Evolutionary conservation across 2,797 vertebrate species (phyloP).

Genomic region (Myotis planiceps): DNA sequence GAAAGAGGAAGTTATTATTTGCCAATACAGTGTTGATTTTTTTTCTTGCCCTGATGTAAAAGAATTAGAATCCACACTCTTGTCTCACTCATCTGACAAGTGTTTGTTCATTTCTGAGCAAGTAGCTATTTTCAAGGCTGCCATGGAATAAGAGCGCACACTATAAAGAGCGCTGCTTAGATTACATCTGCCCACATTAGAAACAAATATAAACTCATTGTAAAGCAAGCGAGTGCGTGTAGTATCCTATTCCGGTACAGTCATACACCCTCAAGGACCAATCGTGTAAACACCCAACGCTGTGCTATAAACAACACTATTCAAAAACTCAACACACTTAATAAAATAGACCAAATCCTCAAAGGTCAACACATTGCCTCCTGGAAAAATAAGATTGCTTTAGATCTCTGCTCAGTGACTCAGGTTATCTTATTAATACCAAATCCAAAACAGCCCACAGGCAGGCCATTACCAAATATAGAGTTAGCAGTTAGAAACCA

Average conservation of each 20-base stretch:
- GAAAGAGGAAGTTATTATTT: background rate
- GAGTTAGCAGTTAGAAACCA: conserved; percentile 64
- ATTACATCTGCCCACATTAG: conserved; percentile 32
- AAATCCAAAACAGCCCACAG: conserved; percentile 63
- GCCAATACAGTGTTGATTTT: background rate
- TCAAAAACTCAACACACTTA: conserved; percentile 48
- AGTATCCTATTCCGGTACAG: conserved; percentile 24
- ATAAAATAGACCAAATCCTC: conserved; percentile 56
- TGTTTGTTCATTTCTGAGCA: conserved; percentile 63
- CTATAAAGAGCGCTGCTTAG: conserved; percentile 48
- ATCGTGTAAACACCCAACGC: conserved; percentile 61
- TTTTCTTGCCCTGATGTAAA: conserved; percentile 34
- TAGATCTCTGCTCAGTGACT: conserved; percentile 60
- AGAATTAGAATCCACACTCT: background rate
- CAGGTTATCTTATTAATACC: conserved; percentile 73
- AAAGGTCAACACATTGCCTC: conserved; percentile 65
- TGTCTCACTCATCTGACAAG: conserved; percentile 46
- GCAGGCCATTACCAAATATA: conserved; percentile 70
- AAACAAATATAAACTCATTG: conserved; percentile 60
- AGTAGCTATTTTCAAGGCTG: conserved; percentile 53
- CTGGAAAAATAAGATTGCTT: conserved; percentile 76
- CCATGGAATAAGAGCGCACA: background rate
- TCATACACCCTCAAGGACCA: conserved; percentile 31
- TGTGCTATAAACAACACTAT: conserved; percentile 65
- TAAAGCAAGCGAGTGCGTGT: background rate